Evolutionary conservation across 2,113 vertebrate species (phyloP).

Genomic region (Proteles cristata): DNA sequence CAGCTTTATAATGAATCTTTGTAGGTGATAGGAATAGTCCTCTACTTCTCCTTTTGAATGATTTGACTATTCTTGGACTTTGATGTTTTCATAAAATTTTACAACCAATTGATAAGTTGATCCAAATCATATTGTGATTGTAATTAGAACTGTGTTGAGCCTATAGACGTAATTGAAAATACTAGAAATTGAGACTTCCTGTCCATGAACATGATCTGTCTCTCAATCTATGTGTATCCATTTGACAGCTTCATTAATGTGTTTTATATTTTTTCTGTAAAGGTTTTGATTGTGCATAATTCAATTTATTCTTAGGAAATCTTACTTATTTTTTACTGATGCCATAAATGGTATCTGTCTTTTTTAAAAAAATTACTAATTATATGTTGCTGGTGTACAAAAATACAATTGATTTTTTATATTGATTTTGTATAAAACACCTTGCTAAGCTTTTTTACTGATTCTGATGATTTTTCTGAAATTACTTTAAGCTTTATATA

Average conservation of each 20-base stretch:
- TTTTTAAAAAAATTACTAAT: background rate
- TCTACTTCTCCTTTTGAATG: background rate
- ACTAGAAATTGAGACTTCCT: background rate
- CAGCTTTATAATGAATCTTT: background rate
- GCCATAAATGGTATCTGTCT: background rate
- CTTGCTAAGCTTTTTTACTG: background rate
- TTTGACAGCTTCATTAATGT: background rate
- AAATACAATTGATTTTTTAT: constrained; percentile 12
- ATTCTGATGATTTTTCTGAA: background rate
- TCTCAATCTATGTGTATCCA: background rate
- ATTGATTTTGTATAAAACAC: background rate
- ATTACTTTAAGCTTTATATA: background rate
- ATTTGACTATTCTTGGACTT: background rate
- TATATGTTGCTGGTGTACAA: background rate
- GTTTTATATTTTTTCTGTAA: background rate
- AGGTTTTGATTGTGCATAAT: background rate
- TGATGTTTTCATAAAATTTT: background rate
- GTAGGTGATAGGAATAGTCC: background rate
- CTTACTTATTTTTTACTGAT: background rate
- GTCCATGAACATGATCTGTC: background rate
- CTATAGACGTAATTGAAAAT: background rate
- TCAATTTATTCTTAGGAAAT: background rate
- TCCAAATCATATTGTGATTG: background rate
- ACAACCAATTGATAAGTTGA: background rate
- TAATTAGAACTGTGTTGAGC: background rate